A percentile compares a stretch with the other conserved stretches of the same genome.
These are phyloP conservation scores for Leptopterna dolabrata DNA, from an alignment of 2,888 invertebrate genomes.

Conservation along the genomic window DNA sequence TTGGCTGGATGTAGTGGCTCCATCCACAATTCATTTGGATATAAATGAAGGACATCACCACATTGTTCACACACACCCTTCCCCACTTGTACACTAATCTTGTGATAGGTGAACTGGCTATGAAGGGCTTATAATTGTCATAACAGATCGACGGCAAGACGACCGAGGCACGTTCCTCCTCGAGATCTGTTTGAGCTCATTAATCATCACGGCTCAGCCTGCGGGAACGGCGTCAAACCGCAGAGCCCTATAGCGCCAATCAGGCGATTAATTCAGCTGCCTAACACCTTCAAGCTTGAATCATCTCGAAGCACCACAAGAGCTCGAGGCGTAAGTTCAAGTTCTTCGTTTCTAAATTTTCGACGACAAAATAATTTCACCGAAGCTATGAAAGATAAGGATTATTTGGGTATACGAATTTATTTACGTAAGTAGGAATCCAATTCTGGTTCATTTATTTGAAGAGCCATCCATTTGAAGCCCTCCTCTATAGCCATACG, in stretches of 20 bases:
- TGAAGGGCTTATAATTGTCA: conserved; percentile 5
- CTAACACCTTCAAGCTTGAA: conserved; percentile 2
- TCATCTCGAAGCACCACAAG: neutral
- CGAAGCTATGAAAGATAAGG: no score
- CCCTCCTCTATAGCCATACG: no score
- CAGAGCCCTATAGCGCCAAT: neutral
- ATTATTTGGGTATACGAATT: no score
- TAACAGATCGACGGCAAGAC: neutral
- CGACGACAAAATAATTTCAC: no score
- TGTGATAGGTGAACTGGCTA: neutral
- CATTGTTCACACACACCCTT: neutral
- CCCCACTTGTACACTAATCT: neutral
- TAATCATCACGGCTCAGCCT: conserved; percentile 12
- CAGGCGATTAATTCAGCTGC: neutral
- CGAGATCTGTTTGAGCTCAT: conserved; percentile 24
- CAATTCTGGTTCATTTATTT: no score
- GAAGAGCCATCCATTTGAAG: no score
- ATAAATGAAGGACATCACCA: neutral
- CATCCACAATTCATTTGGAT: no score
- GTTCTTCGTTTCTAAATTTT: no score
- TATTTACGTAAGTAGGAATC: no score
- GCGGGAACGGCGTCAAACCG: neutral
- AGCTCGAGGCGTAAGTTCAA: neutral
- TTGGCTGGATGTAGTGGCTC: no score
- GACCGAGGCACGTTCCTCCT: conserved; percentile 6